Percentiles rank a stretch among this genome's conserved stretches.
Conservation (phyloP, 2,113 vertebrate species). For the Dromaius novaehollandiae region DNA sequence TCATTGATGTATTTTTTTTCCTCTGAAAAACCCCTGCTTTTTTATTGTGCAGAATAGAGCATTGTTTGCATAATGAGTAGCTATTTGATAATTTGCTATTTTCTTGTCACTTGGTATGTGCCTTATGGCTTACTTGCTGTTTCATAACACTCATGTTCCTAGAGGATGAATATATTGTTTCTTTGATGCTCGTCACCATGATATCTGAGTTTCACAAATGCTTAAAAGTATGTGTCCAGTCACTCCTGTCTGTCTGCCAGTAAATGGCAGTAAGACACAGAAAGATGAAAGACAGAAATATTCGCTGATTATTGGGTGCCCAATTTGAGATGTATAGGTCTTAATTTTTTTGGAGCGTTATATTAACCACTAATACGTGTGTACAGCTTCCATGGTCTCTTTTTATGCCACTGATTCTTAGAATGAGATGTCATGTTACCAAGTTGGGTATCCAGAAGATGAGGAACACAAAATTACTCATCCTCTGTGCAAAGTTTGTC, state of each 20-base stretch:
- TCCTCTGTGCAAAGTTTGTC: background rate
- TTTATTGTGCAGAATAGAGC: background rate
- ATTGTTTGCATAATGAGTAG: constrained; percentile 46
- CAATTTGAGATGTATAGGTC: background rate
- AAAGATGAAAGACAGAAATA: background rate
- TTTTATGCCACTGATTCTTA: background rate
- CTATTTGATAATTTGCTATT: constrained; percentile 52
- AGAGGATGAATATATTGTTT: background rate
- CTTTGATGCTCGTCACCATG: background rate
- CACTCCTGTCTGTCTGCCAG: background rate
- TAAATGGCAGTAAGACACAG: background rate
- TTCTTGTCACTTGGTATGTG: background rate
- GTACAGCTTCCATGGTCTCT: background rate
- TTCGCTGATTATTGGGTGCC: background rate
- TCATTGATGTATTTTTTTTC: background rate
- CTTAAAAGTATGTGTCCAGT: background rate
- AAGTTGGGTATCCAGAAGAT: accelerated
- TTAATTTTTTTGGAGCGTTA: background rate
- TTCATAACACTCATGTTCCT: constrained; percentile 3
- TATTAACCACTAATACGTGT: background rate
- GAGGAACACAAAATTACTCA: background rate
- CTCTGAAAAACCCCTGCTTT: background rate
- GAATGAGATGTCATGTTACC: background rate
- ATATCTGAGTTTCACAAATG: background rate
- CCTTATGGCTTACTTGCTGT: constrained; percentile 28